Evolutionary conservation across 2,888 invertebrate species (phyloP), one percentile per base, ranked within the genome.

Genomic region (Rhorus exstirpatorius): DNA sequence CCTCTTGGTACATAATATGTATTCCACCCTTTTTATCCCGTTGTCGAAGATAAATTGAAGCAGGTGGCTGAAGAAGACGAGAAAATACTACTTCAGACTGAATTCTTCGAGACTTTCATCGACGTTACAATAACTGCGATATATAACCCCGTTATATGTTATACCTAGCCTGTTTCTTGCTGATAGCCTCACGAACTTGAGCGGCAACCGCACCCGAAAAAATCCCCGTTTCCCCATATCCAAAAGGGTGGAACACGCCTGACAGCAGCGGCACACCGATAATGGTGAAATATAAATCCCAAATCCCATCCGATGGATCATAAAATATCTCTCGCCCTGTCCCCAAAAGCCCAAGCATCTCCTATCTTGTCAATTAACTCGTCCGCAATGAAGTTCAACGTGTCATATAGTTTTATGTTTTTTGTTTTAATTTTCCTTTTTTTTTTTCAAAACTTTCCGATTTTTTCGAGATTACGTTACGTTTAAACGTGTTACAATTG

Each of bases 41-140:
- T 58, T 63, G 46, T 67, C 21, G 68, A 77, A 74, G 81, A 78
- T 63, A 61, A 74, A 78, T 78, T 55, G 82, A 74, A 61, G 79
- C 77, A 82, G 68, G 77, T 81, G 79, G 79, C 65, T 35, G 17
- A 65, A 68, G 53, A 26, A 85, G 76, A 81, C 72, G 79, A 71
- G 71, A 60, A 85, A 83, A 83, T 83, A 82, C 80, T 72, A 79
- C 80, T 81, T 70, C 83, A 75, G 79, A 82, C 85, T 84, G 84
- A 87, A 89, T 89, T 87, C 81, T 85, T 72, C 82, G 85, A 83
- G 87, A 88, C 87, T 90, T 88, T 87, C 89, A 87, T 88, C 89
- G 90, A 89, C 88, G 87, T 88, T 88, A 89, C 88, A 89, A 90
- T 90, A 90, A 90, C 88, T 84, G 86, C 87, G 84, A 90, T 90